These are phyloP conservation scores for Athalia rosae DNA, from an alignment of 2,888 invertebrate species.

Conservation along the genomic window DNA sequence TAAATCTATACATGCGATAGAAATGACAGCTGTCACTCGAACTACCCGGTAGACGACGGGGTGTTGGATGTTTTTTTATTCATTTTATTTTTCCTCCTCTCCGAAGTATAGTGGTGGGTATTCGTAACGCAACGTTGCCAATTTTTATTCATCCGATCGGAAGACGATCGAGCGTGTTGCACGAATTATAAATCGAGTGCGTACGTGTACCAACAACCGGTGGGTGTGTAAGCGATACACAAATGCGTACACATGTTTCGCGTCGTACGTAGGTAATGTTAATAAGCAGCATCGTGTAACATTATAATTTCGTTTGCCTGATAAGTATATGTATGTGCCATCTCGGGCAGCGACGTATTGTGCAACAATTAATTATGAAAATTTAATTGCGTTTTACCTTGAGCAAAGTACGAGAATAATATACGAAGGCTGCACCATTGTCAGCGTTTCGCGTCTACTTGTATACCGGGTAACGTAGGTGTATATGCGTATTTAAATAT, in stretches of 20 bases:
- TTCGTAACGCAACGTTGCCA: conserved; percentile 38
- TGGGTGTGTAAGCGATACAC: neutral
- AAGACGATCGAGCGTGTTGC: neutral
- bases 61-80: neutral
- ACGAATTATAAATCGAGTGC: neutral
- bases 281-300: neutral
- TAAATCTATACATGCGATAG: neutral
- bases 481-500: neutral
- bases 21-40: conserved; percentile 41
- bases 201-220: neutral
- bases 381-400: conserved; percentile 65
- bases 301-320: no score
- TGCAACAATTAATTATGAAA: conserved; percentile 64
- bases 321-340: conserved; percentile 34
- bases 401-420: conserved; percentile 59
- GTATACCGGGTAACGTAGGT: neutral
- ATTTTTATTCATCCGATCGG: neutral
- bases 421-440: conserved; percentile 57
- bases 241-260: neutral
- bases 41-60: neutral
- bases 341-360: conserved; percentile 51
- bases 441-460: conserved; percentile 49
- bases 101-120: neutral
- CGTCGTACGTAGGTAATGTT: neutral
- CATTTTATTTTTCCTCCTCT: neutral